Evolutionary conservation across 2,113 vertebrate species (phyloP), one percentile per base, ranked within the genome.

Genomic region (Dendropsophus ebraccatus): DNA sequence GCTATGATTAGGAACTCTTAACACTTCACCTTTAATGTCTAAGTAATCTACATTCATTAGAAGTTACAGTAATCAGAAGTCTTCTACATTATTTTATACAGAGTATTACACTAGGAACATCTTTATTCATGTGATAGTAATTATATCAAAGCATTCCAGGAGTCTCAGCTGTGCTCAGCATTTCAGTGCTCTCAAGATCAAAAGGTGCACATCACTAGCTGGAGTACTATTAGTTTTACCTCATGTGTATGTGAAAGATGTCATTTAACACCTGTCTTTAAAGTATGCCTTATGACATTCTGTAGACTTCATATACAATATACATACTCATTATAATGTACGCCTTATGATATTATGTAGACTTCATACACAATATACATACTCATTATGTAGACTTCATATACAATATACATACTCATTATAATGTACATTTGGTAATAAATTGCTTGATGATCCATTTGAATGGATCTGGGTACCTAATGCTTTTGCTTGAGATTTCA

Each of bases 121-220:
- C 67, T 70, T 70, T 70, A 70, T 70, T 70, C 67, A 70, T 70
- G 67, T 70, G 67, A 70, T 70, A 30, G 67, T 70, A 70, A 70
- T 75, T 75, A 49, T 49, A 47, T 75, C 72, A 75, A 49, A 47
- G 45, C 13, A 28, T 75, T 75, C 16, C 45, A 75, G 72, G 4
- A 75, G 37, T 78, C 47, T 56, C 75, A 78, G 75, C 75, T 54
- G 75, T 56, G 28, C 49, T 54, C 47, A 23, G 49, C 49, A 78
- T 78, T 7, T 32, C 50, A 56, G 17, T 28, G 50, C 17, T 19
- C 8, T 52, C 9, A 21, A 32, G 50, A 78, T 78, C 30, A 54
- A 56, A 78, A 54, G 10, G 25, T 50, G 54, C 41, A 76, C 47
- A 28, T 35, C 14, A 5, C 50, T 56, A 54, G 30, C 75, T 75